Percentiles rank a stretch among this genome's conserved stretches.
These are phyloP conservation scores for Sarcophaga bullata DNA, from an alignment of 1,140 invertebrate genomes.

Conservation along the genomic window DNA sequence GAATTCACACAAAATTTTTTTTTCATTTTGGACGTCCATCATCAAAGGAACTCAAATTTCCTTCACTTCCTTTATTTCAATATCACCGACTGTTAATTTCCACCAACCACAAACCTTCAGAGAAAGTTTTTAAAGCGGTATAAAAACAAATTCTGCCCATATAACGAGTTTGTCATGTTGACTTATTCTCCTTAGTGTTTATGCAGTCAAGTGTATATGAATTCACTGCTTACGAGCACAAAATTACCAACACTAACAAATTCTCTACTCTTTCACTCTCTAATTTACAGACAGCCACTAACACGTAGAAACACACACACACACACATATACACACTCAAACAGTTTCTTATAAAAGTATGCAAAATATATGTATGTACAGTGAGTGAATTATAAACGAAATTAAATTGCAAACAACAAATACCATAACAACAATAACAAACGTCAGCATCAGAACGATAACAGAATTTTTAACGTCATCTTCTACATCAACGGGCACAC, in stretches of 20 bases:
- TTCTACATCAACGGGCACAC: neutral
- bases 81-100: no score
- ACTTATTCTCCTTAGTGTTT: no score
- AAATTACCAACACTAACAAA: neutral
- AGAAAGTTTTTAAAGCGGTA: no score
- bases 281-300: neutral
- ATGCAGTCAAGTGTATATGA: slow-evolving; percentile 34
- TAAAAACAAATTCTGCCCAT: no score
- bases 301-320: neutral
- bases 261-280: neutral
- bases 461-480: neutral
- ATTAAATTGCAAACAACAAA: slow-evolving; percentile 35
- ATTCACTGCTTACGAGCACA: slow-evolving; percentile 17
- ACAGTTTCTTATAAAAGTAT: neutral
- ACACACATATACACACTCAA: neutral
- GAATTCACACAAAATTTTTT: no score
- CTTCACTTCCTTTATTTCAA: no score
- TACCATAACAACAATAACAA: neutral
- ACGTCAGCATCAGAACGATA: neutral
- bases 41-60: no score
- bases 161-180: no score
- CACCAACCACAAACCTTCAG: no score
- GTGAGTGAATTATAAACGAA: slow-evolving; percentile 33
- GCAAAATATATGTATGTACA: neutral
- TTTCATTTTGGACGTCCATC: no score